Percentiles rank a stretch among this genome's conserved stretches.
Conservation (phyloP, 2,888 invertebrate species). For the Volucella inanis region DNA sequence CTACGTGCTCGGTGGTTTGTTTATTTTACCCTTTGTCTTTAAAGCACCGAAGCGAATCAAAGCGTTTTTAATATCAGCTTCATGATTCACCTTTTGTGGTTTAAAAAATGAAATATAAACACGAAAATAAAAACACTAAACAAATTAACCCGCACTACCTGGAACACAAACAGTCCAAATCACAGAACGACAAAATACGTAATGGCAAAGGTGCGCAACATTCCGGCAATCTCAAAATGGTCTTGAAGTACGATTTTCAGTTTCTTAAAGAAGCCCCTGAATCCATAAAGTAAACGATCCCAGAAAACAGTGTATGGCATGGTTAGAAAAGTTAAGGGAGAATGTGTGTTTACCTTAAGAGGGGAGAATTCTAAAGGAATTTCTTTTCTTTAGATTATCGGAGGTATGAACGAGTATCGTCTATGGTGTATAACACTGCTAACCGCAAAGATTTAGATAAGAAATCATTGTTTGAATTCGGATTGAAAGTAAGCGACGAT, state of each 20-base stretch:
- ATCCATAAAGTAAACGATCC: slow-evolving; percentile 32
- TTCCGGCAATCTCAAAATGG: slow-evolving; percentile 56
- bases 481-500: slow-evolving; percentile 36
- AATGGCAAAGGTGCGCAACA: slow-evolving; percentile 56
- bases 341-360: slow-evolving; percentile 33
- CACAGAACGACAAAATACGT: slow-evolving; percentile 59
- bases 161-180: slow-evolving; percentile 50
- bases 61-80: neutral
- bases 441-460: slow-evolving; percentile 64
- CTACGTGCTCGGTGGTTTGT: slow-evolving; percentile 39
- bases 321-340: slow-evolving; percentile 28
- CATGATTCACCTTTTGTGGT: slow-evolving; percentile 42
- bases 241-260: slow-evolving; percentile 55
- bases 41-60: slow-evolving; percentile 52
- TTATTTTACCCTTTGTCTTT: slow-evolving; percentile 43
- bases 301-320: slow-evolving; percentile 24
- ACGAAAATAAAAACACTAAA: slow-evolving; percentile 1
- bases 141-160: slow-evolving; percentile 21
- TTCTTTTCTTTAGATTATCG: slow-evolving; percentile 31
- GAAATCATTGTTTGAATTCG: slow-evolving; percentile 52
- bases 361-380: slow-evolving; percentile 66
- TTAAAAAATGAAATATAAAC: neutral
- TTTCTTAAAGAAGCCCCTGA: slow-evolving; percentile 64
- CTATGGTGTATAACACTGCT: slow-evolving; percentile 4
- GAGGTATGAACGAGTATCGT: neutral